phyloP scores from a whole-genome alignment of 92 coral and sea anemone species.

The Zoanthus solanderi region DNA sequence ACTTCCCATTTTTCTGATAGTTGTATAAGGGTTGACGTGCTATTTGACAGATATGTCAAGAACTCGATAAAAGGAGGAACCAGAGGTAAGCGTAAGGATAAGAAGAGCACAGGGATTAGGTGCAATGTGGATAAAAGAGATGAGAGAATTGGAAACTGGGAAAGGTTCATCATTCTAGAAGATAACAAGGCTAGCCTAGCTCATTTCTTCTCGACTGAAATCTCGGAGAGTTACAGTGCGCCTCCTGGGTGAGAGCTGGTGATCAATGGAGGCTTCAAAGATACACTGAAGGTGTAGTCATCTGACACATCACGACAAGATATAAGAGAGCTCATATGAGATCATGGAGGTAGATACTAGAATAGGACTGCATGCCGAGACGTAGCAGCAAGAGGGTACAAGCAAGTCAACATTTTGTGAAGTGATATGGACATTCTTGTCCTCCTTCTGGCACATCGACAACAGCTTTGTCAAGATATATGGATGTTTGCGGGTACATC shows the following conservation, averaged over 20 bases:
- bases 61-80: slow-evolving; percentile 64
- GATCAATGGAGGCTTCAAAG: not conserved
- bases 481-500: too few species aligned
- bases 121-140: slow-evolving; percentile 56
- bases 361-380: not conserved
- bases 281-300: slow-evolving; percentile 62
- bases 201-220: slow-evolving; percentile 38
- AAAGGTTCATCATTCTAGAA: slow-evolving; percentile 64
- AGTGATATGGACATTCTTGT: too few species aligned
- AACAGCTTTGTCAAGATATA: too few species aligned
- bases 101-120: too few species aligned
- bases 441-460: too few species aligned
- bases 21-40: slow-evolving; percentile 68
- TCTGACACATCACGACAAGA: not conserved
- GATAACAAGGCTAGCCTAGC: slow-evolving; percentile 71
- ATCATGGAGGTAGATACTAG: too few species aligned
- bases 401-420: too few species aligned
- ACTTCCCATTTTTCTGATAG: slow-evolving; percentile 59
- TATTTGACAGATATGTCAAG: slow-evolving; percentile 58
- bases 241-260: slow-evolving; percentile 64
- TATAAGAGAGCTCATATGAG: not conserved
- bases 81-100: not conserved
- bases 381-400: too few species aligned
- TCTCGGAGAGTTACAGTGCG: not conserved
- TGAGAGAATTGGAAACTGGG: slow-evolving; percentile 58